A percentile compares a stretch with the other conserved stretches of the same genome.
Evolutionary conservation across 2,888 invertebrate genomes (phyloP).

Genomic region (Chaitophorus viminalis): DNA sequence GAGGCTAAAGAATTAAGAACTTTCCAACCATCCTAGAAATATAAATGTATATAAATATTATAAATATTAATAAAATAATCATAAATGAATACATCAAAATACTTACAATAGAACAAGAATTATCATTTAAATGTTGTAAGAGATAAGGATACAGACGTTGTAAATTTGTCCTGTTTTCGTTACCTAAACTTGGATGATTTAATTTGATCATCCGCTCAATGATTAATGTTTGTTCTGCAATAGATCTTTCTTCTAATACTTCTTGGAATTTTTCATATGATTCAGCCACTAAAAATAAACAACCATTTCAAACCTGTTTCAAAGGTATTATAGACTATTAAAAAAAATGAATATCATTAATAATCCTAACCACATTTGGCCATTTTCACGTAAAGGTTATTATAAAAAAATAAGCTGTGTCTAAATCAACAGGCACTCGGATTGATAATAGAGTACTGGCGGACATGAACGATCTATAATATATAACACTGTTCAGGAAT

Average conservation of each 20-base stretch:
- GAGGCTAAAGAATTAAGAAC: constrained; percentile 68
- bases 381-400: neutral
- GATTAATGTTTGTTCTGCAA: constrained; percentile 76
- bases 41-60: constrained; percentile 32
- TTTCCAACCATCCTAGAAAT: constrained; percentile 64
- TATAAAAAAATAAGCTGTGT: too few species aligned
- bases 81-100: neutral
- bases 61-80: constrained; percentile 6
- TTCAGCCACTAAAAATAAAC: constrained; percentile 71
- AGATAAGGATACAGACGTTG: constrained; percentile 79
- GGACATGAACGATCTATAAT: too few species aligned
- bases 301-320: neutral
- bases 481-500: too few species aligned
- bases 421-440: too few species aligned
- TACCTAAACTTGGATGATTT: constrained; percentile 83
- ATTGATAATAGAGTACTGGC: too few species aligned
- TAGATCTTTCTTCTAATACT: constrained; percentile 73
- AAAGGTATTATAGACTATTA: neutral
- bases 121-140: constrained; percentile 80
- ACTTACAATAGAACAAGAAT: constrained; percentile 49
- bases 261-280: constrained; percentile 74
- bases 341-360: neutral
- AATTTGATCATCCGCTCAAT: constrained; percentile 87
- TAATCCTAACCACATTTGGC: too few species aligned
- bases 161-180: constrained; percentile 81